Conservation (phyloP, 2,888 invertebrate genomes). For the Lamellibrachia columna region DNA sequence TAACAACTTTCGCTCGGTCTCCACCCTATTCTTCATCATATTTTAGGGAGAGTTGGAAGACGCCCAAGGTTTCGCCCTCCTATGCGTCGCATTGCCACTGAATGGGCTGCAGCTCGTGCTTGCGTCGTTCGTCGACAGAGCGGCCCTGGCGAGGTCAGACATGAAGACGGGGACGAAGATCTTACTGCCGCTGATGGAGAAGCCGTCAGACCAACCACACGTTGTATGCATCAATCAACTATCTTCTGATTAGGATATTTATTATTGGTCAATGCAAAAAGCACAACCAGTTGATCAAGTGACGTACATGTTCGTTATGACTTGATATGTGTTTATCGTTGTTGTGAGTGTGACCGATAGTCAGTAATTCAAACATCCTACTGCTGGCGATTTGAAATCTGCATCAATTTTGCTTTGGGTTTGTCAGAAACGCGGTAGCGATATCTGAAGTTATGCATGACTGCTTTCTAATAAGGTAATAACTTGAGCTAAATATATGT, state of each 20-base stretch:
- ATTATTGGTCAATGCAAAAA: background rate
- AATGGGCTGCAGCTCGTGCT: background rate
- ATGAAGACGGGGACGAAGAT: background rate
- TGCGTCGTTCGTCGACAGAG: background rate
- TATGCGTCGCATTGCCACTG: background rate
- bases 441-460: no score
- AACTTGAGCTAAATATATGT: no score
- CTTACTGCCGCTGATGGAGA: background rate
- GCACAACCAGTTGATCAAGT: background rate
- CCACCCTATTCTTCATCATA: background rate
- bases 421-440: no score
- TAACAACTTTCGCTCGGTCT: no score
- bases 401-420: no score
- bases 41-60: background rate
- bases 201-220: background rate
- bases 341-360: background rate
- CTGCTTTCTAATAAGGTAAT: no score
- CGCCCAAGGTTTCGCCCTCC: background rate
- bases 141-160: background rate
- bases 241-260: background rate
- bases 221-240: background rate
- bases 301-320: background rate
- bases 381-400: no score
- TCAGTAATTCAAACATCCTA: no score
- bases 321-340: background rate